Evolutionary conservation across 2,797 vertebrate genomes (phyloP).

Genomic region (Cirrhinus mrigala): DNA sequence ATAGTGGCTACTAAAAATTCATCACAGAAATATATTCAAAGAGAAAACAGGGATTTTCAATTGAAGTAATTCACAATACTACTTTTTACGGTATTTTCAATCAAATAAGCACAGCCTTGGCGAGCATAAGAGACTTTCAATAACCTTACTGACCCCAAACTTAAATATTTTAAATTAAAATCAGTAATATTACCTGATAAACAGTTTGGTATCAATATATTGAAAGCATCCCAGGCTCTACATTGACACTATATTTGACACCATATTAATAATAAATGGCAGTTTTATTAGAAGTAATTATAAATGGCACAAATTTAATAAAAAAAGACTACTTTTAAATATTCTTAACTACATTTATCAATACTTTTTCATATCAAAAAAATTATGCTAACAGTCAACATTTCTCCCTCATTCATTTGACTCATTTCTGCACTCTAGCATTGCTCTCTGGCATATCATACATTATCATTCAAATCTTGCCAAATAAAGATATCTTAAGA

Average conservation of each 20-base stretch:
- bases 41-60: too few relatives aligned
- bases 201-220: background rate
- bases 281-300: too few relatives aligned
- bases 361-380: background rate
- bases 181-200: background rate
- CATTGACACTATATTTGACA: too few relatives aligned
- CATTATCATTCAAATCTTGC: background rate
- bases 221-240: background rate
- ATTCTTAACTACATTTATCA: background rate
- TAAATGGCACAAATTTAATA: background rate
- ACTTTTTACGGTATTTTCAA: background rate
- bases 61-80: too few relatives aligned
- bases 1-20: background rate
- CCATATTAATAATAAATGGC: too few relatives aligned
- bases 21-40: background rate
- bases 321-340: background rate
- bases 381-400: background rate
- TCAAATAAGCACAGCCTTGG: background rate
- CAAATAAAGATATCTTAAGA: background rate
- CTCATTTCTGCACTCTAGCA: constrained; percentile 6
- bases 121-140: too few relatives aligned
- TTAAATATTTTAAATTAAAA: background rate
- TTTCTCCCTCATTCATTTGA: background rate
- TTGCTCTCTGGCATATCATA: background rate
- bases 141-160: background rate